Evolutionary conservation across 2,797 vertebrate species (phyloP).

Genomic region (Cottoperca gobio): DNA sequence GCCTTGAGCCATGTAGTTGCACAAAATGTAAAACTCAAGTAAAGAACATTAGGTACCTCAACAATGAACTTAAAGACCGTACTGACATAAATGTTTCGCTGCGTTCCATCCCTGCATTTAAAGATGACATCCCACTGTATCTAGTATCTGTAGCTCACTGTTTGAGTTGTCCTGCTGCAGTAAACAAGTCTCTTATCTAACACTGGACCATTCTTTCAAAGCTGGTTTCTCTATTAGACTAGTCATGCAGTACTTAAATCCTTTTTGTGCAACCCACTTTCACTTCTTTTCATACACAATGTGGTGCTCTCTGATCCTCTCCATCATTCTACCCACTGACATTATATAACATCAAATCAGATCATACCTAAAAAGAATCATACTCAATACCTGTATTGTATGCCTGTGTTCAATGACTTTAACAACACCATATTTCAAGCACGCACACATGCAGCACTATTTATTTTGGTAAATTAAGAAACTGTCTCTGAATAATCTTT

Average conservation of each 20-base stretch:
- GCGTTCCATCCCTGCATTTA: not conserved
- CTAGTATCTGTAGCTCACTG: no score
- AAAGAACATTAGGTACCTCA: not conserved
- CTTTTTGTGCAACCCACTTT: constrained; percentile 78
- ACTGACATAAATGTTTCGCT: not conserved
- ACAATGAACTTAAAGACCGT: not conserved
- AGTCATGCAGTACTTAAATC: constrained; percentile 75
- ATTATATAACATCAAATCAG: constrained; percentile 80
- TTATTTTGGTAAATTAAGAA: constrained; percentile 20
- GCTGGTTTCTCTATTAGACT: constrained; percentile 66
- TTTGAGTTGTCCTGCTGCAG: constrained; percentile 46
- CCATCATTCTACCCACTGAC: constrained; percentile 76
- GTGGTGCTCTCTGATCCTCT: constrained; percentile 68
- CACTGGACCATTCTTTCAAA: constrained; percentile 58
- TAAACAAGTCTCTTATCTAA: constrained; percentile 73
- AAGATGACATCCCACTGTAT: constrained; percentile 29
- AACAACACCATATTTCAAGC: constrained; percentile 24
- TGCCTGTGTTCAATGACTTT: constrained; percentile 39
- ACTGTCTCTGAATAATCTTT: constrained; percentile 10
- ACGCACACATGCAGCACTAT: not conserved
- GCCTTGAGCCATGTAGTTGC: no score
- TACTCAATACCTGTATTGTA: constrained; percentile 60
- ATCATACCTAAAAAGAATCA: constrained; percentile 73
- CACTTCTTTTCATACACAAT: constrained; percentile 74
- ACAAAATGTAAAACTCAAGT: not conserved